Evolutionary conservation across 2,888 invertebrate genomes (phyloP), one percentile per base, ranked within the genome.

Genomic region (Nephrocerus scutellatus): DNA sequence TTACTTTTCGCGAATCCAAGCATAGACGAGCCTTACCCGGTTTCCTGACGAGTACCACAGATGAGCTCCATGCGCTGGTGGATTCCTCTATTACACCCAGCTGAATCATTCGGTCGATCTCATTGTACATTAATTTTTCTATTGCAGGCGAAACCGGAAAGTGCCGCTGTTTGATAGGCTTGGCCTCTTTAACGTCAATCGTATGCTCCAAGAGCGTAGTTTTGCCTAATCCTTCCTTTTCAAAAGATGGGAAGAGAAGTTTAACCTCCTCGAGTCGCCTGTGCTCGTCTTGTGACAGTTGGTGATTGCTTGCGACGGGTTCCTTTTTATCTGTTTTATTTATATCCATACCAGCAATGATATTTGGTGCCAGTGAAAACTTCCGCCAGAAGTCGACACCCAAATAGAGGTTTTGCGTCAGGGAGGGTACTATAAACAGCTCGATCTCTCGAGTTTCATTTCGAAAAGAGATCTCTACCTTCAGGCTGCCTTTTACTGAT

Each of bases 21-120:
- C 57, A 57, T 3, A 59, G 48, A 1, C 57, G 38, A 7, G 48
- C 47, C 6, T 45, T 49, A 1, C 51, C 53, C 8, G 42, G 43
- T 30, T 57, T 59, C 5, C 38, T 30, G 0, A 57, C 51, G 21
- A 59, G 47, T 0, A 54, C 49, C 6, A 57, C 50, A 3, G 56
- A 56, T 4, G 53, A 56, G 8, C 52, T 50, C 59, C 60, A 60
- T 1, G 53, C 41, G 13, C 61, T 60, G 5, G 28, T 37, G 0
- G 54, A 56, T 4, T 42, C 46, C 29, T 60, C 57, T 6, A 63
- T 52, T 0, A 62, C 48, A 3, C 49, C 55, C 2, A 52, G 34
- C 1, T 28, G 30, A 3, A 62, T 25, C 59, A 63, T 63, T 2
- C 53, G 31, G 12, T 60, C 57, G 1, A 62, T 47, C 37, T 60